Conservation (phyloP, 2,888 invertebrate species). For the Polymixis lichenea region DNA sequence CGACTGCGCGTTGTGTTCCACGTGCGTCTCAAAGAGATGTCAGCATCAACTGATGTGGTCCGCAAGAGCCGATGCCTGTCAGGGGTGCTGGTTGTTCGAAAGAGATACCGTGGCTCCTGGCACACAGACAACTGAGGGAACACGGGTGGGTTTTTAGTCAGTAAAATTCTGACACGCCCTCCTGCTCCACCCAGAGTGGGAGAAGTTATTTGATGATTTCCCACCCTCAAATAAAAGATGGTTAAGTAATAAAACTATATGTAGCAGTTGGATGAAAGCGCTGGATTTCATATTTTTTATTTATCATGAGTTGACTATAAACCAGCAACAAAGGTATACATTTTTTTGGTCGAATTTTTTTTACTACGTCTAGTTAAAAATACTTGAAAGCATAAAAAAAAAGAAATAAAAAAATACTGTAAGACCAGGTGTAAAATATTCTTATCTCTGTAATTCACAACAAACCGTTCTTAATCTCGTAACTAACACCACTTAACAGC, state of each 20-base stretch:
- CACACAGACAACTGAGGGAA: too few species aligned
- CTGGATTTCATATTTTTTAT: background rate
- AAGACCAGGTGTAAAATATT: background rate
- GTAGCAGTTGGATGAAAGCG: background rate
- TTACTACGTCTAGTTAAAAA: background rate
- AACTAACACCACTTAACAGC: constrained; percentile 20
- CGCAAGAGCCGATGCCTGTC: too few species aligned
- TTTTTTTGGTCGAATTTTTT: background rate
- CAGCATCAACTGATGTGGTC: too few species aligned
- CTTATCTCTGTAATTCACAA: constrained; percentile 30
- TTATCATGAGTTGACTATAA: background rate
- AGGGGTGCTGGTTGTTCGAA: too few species aligned
- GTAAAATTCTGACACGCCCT: too few species aligned
- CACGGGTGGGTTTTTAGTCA: too few species aligned
- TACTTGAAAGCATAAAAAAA: background rate
- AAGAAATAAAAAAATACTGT: background rate
- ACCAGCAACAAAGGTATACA: background rate
- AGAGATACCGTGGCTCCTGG: too few species aligned
- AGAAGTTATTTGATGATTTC: too few species aligned
- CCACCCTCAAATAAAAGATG: too few species aligned
- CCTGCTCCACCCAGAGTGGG: too few species aligned
- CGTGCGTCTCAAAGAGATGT: too few species aligned
- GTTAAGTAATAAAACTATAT: background rate
- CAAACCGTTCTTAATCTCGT: constrained; percentile 15
- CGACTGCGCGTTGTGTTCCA: too few species aligned